Conservation (phyloP, 2,113 vertebrate genomes). For the Holacanthus passer region DNA sequence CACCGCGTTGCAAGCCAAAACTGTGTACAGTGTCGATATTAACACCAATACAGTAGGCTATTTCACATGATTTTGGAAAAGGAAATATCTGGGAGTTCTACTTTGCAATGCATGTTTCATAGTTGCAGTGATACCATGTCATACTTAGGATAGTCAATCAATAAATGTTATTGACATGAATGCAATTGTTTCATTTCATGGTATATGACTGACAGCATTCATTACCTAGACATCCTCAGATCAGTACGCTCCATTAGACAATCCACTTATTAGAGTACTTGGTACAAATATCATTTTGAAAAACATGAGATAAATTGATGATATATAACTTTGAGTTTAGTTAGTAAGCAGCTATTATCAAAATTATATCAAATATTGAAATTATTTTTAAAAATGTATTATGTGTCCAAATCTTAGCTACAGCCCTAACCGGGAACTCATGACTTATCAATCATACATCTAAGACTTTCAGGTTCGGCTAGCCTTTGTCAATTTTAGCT, state of each 20-base stretch:
- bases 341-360: background rate
- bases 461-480: too few species aligned
- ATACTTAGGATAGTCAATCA: background rate
- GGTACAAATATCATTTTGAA: background rate
- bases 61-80: background rate
- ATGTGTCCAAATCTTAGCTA: background rate
- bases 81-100: background rate
- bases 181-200: background rate
- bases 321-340: background rate
- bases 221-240: background rate
- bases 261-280: background rate
- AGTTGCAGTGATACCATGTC: background rate
- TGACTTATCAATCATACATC: background rate
- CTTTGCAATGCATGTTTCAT: background rate
- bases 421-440: background rate
- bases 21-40: background rate
- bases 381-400: too few species aligned
- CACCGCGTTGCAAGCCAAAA: background rate
- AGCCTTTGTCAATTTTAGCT: background rate
- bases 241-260: background rate
- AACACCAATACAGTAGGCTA: background rate
- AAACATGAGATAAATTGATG: background rate
- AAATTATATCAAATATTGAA: too few species aligned
- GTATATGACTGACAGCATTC: background rate
- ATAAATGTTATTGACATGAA: constrained; percentile 33